Conservation (phyloP, 2,888 invertebrate genomes). For the Pristionchus arcanus region DNA sequence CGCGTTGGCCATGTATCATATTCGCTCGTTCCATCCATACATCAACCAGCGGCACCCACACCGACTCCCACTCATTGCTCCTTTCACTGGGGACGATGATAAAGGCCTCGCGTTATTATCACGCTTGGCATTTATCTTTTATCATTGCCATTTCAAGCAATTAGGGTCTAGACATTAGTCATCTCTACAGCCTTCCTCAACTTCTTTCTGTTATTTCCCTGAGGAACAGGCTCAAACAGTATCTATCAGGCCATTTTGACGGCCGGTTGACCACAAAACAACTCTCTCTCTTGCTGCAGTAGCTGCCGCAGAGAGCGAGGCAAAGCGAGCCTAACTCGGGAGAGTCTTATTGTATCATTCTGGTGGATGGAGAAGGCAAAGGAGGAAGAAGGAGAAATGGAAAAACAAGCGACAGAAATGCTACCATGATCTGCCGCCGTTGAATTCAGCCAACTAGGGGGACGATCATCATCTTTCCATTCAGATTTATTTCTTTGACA, state of each 20-base stretch:
- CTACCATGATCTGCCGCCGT: neutral
- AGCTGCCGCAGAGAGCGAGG: neutral
- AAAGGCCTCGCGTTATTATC: neutral
- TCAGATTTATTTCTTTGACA: neutral
- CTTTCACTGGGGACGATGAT: neutral
- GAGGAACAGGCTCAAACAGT: neutral
- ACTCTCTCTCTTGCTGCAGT: neutral
- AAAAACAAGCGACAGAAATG: neutral
- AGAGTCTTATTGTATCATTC: slow-evolving; percentile 38
- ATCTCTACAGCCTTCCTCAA: neutral
- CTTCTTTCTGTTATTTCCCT: neutral
- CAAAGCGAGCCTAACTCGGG: slow-evolving; percentile 5
- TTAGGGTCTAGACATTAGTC: neutral
- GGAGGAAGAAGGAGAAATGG: slow-evolving; percentile 38
- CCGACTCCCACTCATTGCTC: neutral
- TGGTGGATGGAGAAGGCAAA: slow-evolving; percentile 28
- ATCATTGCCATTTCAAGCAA: neutral
- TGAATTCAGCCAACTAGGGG: neutral
- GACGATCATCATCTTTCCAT: neutral
- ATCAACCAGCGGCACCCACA: neutral
- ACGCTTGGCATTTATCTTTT: neutral
- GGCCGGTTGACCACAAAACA: slow-evolving; percentile 25
- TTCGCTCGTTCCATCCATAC: slow-evolving; percentile 32
- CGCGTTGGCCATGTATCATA: slow-evolving; percentile 16
- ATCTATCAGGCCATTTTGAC: neutral